Evolutionary conservation across 53 echinoderm and acorn worm species (phyloP), one percentile per base, ranked within the genome.

Genomic region (Glandiceps talaboti): DNA sequence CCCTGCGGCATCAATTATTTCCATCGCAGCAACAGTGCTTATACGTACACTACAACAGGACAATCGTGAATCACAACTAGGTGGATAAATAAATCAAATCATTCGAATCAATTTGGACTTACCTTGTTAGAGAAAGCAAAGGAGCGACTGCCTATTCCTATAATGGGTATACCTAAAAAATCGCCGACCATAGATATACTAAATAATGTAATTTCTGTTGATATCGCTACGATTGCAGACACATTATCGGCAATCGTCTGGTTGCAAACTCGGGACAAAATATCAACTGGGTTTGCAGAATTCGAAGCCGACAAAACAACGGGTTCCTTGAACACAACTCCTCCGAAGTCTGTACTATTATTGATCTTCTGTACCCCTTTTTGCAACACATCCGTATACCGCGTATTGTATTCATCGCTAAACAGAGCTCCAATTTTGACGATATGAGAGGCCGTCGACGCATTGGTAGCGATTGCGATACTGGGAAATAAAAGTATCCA

Each of bases 51-150:
- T n/a, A n/a, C n/a, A n/a, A n/a, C n/a, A n/a, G n/a, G n/a, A n/a
- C n/a, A n/a, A n/a, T n/a, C n/a, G n/a, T n/a, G n/a, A n/a, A n/a
- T n/a, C n/a, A n/a, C n/a, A n/a, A n/a, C n/a, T n/a, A n/a, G n/a
- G n/a, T n/a, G n/a, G n/a, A n/a, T n/a, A n/a, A n/a, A n/a, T n/a
- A n/a, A n/a, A n/a, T n/a, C n/a, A n/a, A n/a, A n/a, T n/a, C n/a
- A n/a, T n/a, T n/a, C n/a, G n/a, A n/a, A n/a, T n/a, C n/a, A n/a
- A n/a, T n/a, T n/a, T n/a, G n/a, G 64, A 28, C 83, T 80, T 77
- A 87, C 87, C 87, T 87, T 87, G 33, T 87, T 83, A 31, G 87
- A 87, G 32, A 87, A 87, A 0, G 87, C 80, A 77, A 87, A 87
- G 27, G 81, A 79, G 28, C 83, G 80, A 31, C 80, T 87, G 31